Evolutionary conservation across 2,113 vertebrate species (phyloP).

Genomic region (Hemicordylus capensis): DNA sequence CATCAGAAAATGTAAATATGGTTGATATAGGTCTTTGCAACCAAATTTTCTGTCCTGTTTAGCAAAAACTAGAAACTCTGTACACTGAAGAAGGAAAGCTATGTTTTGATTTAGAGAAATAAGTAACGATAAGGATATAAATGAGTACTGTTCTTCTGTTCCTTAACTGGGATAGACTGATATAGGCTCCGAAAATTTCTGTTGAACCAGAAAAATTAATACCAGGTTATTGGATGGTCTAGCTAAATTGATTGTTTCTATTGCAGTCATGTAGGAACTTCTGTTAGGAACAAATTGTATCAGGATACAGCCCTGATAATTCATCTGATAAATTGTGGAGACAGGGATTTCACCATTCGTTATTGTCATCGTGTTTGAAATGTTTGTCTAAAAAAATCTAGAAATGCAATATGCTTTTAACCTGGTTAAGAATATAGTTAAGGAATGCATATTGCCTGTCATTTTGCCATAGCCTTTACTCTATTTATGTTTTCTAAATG

Average conservation of each 20-base stretch:
- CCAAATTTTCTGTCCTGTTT: neutral
- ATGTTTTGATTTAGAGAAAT: too few species aligned
- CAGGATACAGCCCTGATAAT: neutral
- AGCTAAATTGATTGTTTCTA: neutral
- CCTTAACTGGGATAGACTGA: too few species aligned
- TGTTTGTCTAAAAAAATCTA: neutral
- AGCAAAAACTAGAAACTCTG: too few species aligned
- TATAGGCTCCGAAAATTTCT: too few species aligned
- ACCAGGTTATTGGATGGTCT: neutral
- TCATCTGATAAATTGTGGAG: neutral
- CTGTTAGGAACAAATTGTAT: neutral
- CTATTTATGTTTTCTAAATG: conserved; percentile 46
- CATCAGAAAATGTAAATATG: neutral
- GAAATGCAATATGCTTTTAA: neutral
- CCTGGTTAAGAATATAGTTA: neutral
- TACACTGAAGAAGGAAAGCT: too few species aligned
- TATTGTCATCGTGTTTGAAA: neutral
- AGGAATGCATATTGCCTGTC: neutral
- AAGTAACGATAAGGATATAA: too few species aligned
- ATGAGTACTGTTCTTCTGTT: too few species aligned
- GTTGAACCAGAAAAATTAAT: too few species aligned
- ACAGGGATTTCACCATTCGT: neutral
- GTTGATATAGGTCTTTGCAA: neutral
- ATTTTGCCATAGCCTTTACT: conserved; percentile 22
- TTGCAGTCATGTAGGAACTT: neutral